A percentile compares a stretch with the other conserved stretches of the same genome.
These are phyloP conservation scores for Macrosoma leucophasiata DNA, from an alignment of 2,888 invertebrate species.

Conservation along the genomic window DNA sequence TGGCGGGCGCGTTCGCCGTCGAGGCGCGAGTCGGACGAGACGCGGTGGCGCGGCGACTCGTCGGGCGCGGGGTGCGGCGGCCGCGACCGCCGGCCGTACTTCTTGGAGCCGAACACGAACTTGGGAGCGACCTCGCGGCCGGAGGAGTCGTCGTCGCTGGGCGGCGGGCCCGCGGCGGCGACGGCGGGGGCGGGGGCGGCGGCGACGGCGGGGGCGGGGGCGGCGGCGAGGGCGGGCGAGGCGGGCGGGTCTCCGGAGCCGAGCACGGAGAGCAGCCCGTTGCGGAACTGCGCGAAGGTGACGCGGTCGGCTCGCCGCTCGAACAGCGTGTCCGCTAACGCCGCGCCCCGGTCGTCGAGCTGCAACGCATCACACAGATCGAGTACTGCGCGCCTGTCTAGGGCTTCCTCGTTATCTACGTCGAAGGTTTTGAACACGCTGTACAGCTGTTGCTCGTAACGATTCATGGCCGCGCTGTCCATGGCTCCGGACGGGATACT, in stretches of 20 bases:
- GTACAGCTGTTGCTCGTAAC: constrained; percentile 87
- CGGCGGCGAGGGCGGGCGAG: constrained; percentile 25
- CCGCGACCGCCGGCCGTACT: constrained; percentile 83
- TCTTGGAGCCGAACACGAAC: constrained; percentile 83
- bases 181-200: constrained; percentile 28
- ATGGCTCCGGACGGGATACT: constrained; percentile 31
- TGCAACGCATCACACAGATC: constrained; percentile 85
- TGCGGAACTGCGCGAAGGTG: constrained; percentile 85
- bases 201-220: constrained; percentile 31
- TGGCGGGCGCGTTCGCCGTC: constrained; percentile 39
- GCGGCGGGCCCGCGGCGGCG: constrained; percentile 29
- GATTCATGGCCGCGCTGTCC: constrained; percentile 75
- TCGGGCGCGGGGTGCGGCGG: constrained; percentile 58
- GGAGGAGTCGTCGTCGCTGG: constrained; percentile 73
- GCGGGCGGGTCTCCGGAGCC: constrained; percentile 64
- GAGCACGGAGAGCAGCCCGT: constrained; percentile 82
- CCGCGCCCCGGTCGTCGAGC: constrained; percentile 81
- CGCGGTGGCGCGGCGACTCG: constrained; percentile 37
- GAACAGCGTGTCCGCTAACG: constrained; percentile 77
- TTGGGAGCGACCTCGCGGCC: constrained; percentile 84
- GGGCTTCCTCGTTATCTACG: constrained; percentile 79
- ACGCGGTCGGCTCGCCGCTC: constrained; percentile 62
- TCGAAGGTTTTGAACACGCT: constrained; percentile 88
- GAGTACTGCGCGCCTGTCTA: constrained; percentile 80
- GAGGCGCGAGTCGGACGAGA: constrained; percentile 50